A percentile compares a stretch with the other conserved stretches of the same genome.
These are phyloP conservation scores for Cotesia chilonis DNA, from an alignment of 1,140 invertebrate genomes.

Conservation along the genomic window DNA sequence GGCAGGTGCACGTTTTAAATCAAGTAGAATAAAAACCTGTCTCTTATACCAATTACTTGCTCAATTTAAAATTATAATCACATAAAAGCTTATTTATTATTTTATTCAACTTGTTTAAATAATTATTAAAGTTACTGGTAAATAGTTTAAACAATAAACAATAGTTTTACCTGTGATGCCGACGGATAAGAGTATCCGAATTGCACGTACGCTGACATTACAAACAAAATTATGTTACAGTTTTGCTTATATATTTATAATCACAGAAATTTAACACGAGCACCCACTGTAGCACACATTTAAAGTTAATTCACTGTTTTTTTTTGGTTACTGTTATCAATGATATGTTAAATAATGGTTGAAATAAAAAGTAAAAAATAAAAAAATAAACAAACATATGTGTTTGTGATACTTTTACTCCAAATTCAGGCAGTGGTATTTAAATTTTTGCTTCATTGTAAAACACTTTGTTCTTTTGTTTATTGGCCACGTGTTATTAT, in stretches of 20 bases:
- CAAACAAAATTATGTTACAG: constrained; percentile 7
- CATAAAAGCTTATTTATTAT: neutral
- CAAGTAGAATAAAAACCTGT: too few relatives aligned
- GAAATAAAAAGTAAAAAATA: too few relatives aligned
- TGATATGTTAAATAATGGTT: neutral
- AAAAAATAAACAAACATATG: too few relatives aligned
- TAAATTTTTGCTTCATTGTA: neutral
- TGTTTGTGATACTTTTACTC: too few relatives aligned
- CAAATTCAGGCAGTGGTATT: neutral
- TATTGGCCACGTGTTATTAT: neutral
- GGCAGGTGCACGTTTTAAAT: too few relatives aligned
- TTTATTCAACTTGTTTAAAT: neutral
- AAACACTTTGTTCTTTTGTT: neutral
- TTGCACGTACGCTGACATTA: constrained; percentile 83
- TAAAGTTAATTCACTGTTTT: neutral
- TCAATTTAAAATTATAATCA: neutral
- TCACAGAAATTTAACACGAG: constrained; percentile 21
- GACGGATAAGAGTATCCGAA: constrained; percentile 84
- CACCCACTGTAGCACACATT: constrained; percentile 13
- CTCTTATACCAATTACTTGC: too few relatives aligned
- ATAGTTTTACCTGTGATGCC: constrained; percentile 75
- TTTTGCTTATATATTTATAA: constrained; percentile 12
- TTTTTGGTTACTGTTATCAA: neutral
- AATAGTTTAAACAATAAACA: neutral
- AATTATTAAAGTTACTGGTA: neutral